Base-by-base conservation (phyloP, 2,113 vertebrate genomes). In the Labeo rohita region DNA sequence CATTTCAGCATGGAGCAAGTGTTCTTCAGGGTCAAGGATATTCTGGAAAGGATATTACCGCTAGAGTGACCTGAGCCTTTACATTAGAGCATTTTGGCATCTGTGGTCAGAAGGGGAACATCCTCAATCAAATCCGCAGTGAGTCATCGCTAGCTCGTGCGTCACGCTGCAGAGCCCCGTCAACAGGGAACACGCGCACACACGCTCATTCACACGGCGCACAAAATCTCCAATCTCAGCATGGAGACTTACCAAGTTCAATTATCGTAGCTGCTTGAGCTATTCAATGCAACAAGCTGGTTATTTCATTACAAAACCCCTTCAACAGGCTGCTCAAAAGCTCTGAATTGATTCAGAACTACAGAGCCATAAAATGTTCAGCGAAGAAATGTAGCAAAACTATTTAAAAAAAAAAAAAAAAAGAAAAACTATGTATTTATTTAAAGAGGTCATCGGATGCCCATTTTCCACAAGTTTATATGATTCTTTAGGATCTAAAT, bases 101-200 rank as follows among this genome's bases (percentile, higher is more conserved):
- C 18, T 63, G 77, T 49, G 70, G 63, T 78, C 65, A 80, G 83
- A 28, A 65, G n/a, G 43, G 79, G 86, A 88, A 11, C 79, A 16
- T 80, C 83, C 79, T 85, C 85, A 82, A 80, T 87, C 85, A 76
- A 83, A 88, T 21, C 7, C n/a, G 9, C 70, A 79, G 75, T 90
- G 89, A 90, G 87, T 90, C 89, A 90, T 88, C 83, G 8, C 65
- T n/a, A 66, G 45, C 13, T 82, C 70, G 10, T 88, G 89, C 89
- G 83, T 88, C 89, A 90, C 87, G 56, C 78, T 70, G 6, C 77
- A 54, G 7, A 28, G 45, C 34, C 63, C 61, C 77, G 18, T 21
- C 72, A 43, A 52, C 52, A 23, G 43, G 28, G 23, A 2, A 34
- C 49, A 34, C 12, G 13, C 13, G 1, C 36, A 84, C 45, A 65